Percentiles rank a stretch among this genome's conserved stretches.
Evolutionary conservation across 2,888 invertebrate species (phyloP).

Genomic region (Harpalus rubripes): DNA sequence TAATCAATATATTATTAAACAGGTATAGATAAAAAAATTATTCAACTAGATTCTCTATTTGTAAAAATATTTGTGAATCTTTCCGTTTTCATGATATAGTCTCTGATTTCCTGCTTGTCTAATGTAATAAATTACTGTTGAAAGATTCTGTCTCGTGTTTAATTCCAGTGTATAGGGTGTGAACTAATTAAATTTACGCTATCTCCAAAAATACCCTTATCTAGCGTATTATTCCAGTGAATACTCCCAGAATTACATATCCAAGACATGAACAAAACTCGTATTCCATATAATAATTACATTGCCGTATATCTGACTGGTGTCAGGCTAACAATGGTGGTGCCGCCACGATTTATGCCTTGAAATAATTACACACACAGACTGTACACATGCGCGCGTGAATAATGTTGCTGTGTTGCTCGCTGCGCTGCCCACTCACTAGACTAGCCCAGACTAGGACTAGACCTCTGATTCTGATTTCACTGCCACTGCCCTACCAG

Average conservation of each 20-base stretch:
- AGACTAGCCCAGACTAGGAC: background rate
- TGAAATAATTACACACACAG: slow-evolving; percentile 55
- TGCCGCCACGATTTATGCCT: slow-evolving; percentile 54
- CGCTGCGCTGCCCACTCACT: too few species aligned
- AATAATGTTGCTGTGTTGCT: slow-evolving; percentile 16
- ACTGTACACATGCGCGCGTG: slow-evolving; percentile 20
- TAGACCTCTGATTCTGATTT: slow-evolving; percentile 14
- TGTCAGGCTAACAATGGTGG: slow-evolving; percentile 26
- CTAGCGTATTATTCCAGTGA: slow-evolving; percentile 29
- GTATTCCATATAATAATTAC: slow-evolving; percentile 27
- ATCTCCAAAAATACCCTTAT: slow-evolving; percentile 33
- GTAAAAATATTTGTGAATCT: too few species aligned
- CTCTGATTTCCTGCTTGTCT: background rate
- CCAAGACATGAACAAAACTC: slow-evolving; percentile 20
- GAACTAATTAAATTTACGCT: slow-evolving; percentile 6
- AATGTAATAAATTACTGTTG: background rate
- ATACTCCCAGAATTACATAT: slow-evolving; percentile 41
- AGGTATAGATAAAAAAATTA: too few species aligned
- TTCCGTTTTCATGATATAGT: background rate
- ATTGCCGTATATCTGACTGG: slow-evolving; percentile 18
- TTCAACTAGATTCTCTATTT: too few species aligned
- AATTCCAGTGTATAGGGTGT: background rate
- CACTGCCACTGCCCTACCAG: too few species aligned
- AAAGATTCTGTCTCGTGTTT: background rate
- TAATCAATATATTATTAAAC: too few species aligned